Percentiles rank a stretch among this genome's conserved stretches.
phyloP scores from a whole-genome alignment of 2,797 vertebrate species.

The Acanthis flammea region DNA sequence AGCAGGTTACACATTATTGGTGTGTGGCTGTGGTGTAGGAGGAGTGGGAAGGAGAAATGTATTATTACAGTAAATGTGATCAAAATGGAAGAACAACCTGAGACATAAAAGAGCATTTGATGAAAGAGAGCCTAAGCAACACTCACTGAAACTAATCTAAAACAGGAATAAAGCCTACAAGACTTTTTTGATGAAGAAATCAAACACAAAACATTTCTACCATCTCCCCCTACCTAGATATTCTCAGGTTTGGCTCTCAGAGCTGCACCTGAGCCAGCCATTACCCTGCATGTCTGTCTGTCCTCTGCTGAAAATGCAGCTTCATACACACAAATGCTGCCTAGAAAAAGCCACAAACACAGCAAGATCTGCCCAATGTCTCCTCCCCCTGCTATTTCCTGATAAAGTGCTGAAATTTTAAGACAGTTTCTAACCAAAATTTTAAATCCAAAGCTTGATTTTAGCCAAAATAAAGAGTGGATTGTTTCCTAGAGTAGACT shows the following conservation, averaged over 20 bases:
- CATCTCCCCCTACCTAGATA: neutral
- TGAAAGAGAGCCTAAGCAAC: neutral
- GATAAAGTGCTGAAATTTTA: neutral
- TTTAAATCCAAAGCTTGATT: neutral
- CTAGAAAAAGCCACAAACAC: neutral
- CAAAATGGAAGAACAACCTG: neutral
- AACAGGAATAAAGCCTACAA: neutral
- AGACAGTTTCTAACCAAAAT: neutral
- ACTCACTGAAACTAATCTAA: neutral
- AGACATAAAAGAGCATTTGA: neutral
- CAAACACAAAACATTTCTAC: neutral
- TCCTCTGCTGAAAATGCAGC: neutral
- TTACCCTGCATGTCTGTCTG: neutral
- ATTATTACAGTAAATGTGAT: conserved; percentile 53
- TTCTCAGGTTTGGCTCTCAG: neutral
- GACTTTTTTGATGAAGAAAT: neutral
- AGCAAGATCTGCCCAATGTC: neutral
- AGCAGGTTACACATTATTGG: neutral
- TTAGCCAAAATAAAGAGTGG: neutral
- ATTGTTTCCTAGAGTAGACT: neutral
- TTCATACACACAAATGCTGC: neutral
- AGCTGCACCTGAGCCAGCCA: neutral
- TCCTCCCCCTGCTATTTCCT: neutral
- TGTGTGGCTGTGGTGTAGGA: neutral
- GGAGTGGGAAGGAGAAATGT: neutral